These are phyloP conservation scores for Burhinus oedicnemus DNA, from an alignment of 2,113 vertebrate species.

Conservation along the genomic window DNA sequence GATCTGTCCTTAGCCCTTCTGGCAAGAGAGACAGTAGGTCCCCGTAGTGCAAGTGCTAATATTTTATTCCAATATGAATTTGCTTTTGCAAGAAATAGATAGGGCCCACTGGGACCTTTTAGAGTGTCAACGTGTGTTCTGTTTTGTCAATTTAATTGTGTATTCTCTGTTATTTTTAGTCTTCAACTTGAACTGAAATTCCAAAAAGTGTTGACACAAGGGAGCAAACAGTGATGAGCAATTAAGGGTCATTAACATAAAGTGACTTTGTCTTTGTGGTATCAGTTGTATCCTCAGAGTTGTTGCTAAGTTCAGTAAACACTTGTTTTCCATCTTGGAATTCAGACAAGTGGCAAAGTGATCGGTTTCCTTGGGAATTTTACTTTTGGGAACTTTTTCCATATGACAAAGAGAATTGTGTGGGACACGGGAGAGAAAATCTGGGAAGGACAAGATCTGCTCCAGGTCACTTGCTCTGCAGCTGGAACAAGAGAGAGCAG, in stretches of 20 bases:
- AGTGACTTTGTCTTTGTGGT: background rate
- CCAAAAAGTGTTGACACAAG: background rate
- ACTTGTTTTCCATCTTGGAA: background rate
- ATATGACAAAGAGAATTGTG: background rate
- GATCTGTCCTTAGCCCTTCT: background rate
- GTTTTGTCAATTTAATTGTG: background rate
- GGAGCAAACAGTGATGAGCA: background rate
- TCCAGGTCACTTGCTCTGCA: background rate
- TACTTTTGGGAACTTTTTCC: background rate
- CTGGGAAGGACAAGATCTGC: background rate
- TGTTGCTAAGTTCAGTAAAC: background rate
- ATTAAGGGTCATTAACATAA: constrained; percentile 6
- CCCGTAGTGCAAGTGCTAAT: background rate
- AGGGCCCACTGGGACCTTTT: background rate
- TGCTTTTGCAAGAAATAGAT: background rate
- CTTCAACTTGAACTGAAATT: background rate
- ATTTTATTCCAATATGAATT: background rate
- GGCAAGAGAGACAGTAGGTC: background rate
- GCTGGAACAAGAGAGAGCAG: background rate
- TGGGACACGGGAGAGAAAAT: background rate
- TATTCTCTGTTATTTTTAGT: constrained; percentile 15
- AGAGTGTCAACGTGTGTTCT: background rate
- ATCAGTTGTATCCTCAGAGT: background rate
- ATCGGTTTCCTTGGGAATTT: background rate
- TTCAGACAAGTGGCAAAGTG: background rate